phyloP scores from a whole-genome alignment of 2,797 vertebrate species.

The Darevskia nairensis region DNA sequence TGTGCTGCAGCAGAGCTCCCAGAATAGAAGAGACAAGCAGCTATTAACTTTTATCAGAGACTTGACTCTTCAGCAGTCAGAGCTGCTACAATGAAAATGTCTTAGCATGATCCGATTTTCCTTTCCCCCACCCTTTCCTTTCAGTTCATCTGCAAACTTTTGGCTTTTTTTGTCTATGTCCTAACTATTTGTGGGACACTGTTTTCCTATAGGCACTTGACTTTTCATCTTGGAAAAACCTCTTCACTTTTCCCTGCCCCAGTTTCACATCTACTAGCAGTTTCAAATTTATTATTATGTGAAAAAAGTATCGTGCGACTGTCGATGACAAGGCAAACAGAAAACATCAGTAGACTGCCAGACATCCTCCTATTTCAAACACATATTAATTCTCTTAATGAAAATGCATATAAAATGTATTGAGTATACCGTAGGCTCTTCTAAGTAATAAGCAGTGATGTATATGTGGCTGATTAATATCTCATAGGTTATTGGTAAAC shows the following conservation, averaged over 20 bases:
- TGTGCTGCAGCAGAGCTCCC: background rate
- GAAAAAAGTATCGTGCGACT: no score
- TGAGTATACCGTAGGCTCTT: constrained; percentile 4
- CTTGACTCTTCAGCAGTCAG: background rate
- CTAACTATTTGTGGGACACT: constrained; percentile 12
- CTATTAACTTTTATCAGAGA: background rate
- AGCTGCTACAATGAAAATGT: background rate
- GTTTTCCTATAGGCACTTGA: constrained; percentile 11
- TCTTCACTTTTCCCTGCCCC: background rate
- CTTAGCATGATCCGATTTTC: background rate
- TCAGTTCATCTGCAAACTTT: no score
- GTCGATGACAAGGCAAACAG: constrained; percentile 27
- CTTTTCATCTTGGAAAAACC: background rate
- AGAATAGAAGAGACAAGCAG: background rate
- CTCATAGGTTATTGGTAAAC: constrained; percentile 32
- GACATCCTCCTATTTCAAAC: background rate
- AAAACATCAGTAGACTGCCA: constrained; percentile 8
- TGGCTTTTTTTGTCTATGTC: background rate
- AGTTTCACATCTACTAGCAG: background rate
- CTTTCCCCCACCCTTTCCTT: background rate
- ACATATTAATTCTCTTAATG: constrained; percentile 27
- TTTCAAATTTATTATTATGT: constrained; percentile 10
- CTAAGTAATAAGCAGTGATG: background rate
- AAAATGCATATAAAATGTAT: constrained; percentile 14
- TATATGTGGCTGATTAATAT: constrained; percentile 40